phyloP scores from a whole-genome alignment of 2,888 invertebrate species.

The Acleris holmiana region DNA sequence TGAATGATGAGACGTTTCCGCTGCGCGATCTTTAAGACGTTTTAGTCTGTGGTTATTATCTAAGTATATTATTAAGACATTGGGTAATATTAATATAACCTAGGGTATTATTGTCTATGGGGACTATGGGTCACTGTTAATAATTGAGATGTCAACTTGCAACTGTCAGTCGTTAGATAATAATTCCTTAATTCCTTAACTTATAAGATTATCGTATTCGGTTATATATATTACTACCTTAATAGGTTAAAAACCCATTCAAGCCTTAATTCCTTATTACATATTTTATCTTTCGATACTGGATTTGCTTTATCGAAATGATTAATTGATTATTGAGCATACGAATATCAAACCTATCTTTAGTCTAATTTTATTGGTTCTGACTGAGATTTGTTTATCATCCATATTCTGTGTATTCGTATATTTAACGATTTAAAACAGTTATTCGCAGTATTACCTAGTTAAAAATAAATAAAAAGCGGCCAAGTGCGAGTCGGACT shows the following conservation, averaged over 20 bases:
- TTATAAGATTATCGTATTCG: background rate
- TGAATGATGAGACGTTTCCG: conserved; percentile 36
- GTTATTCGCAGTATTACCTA: no score
- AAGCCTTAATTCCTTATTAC: background rate
- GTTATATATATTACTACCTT: background rate
- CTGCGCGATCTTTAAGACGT: conserved; percentile 24
- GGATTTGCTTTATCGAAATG: background rate
- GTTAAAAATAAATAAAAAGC: no score
- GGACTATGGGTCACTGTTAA: conserved; percentile 14
- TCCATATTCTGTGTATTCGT: no score
- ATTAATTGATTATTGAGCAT: background rate
- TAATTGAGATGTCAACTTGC: no score
- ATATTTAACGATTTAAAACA: no score
- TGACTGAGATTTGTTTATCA: no score
- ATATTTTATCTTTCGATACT: background rate
- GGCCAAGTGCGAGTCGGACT: no score
- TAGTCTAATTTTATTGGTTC: no score
- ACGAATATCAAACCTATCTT: background rate
- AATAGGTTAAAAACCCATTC: conserved; percentile 9
- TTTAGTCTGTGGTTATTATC: conserved; percentile 30
- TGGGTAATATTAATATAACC: no score
- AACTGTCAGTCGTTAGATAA: no score
- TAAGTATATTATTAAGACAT: conserved; percentile 12
- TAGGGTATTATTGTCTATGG: no score
- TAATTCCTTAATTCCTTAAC: background rate